Percentiles rank a stretch among this genome's conserved stretches.
phyloP scores from a whole-genome alignment of 2,113 vertebrate genomes.

The Pipa parva region DNA sequence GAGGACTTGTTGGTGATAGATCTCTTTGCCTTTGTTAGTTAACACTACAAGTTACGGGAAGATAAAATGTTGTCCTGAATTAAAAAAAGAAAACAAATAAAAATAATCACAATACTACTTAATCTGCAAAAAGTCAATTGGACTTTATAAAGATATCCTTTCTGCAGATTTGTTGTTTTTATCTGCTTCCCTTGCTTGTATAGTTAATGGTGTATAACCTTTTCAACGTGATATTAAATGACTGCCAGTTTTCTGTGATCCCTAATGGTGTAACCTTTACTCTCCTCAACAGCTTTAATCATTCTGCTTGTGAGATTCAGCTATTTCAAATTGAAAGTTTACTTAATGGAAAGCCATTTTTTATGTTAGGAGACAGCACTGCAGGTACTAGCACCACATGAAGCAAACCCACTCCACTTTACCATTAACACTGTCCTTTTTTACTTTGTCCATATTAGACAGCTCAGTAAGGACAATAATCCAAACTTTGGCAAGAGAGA shows the following conservation, averaged over 20 bases:
- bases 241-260: not conserved
- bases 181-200: not conserved
- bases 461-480: not conserved
- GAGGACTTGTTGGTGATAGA: not conserved
- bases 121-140: not conserved
- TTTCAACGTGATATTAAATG: constrained; percentile 11
- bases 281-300: constrained; percentile 15
- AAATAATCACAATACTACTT: not conserved
- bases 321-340: not conserved
- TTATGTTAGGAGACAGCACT: not conserved
- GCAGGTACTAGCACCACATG: not conserved
- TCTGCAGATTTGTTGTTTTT: not conserved
- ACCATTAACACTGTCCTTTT: not conserved
- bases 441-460: not conserved
- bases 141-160: not conserved
- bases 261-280: constrained; percentile 8
- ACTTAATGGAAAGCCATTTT: constrained; percentile 1
- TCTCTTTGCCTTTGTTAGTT: not conserved
- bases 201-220: not conserved
- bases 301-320: constrained; percentile 4
- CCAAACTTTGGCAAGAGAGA: not conserved
- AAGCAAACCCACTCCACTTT: not conserved
- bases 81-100: too few species aligned
- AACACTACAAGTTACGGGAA: not conserved
- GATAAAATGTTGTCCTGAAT: not conserved